phyloP scores from a whole-genome alignment of 1,140 invertebrate species.

The Drosophila athabasca region DNA sequence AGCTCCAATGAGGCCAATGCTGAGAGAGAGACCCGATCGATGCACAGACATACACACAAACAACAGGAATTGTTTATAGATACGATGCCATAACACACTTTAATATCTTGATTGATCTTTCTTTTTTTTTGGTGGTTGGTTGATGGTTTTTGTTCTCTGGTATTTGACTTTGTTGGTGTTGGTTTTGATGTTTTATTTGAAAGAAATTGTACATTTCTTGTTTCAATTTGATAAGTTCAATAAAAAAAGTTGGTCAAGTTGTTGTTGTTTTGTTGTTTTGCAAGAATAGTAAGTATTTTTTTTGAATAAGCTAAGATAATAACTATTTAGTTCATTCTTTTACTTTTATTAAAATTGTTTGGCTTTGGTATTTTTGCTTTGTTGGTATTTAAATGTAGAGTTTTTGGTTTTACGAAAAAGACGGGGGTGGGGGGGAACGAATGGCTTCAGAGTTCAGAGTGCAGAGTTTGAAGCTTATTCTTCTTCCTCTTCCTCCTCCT shows the following conservation, averaged over 20 bases:
- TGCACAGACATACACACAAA: slow-evolving; percentile 58
- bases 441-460: slow-evolving; percentile 60
- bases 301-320: slow-evolving; percentile 83
- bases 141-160: slow-evolving; percentile 23
- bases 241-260: slow-evolving; percentile 58
- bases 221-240: slow-evolving; percentile 46
- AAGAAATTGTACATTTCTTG: slow-evolving; percentile 76
- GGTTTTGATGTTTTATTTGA: slow-evolving; percentile 74
- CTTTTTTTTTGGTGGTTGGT: slow-evolving; percentile 15
- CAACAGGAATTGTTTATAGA: slow-evolving; percentile 64
- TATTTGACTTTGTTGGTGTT: slow-evolving; percentile 49
- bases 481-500: slow-evolving; percentile 87
- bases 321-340: slow-evolving; percentile 83
- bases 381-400: slow-evolving; percentile 77
- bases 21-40: slow-evolving; percentile 23
- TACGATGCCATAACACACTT: slow-evolving; percentile 74
- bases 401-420: slow-evolving; percentile 74
- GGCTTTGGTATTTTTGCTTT: slow-evolving; percentile 69
- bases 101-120: slow-evolving; percentile 55
- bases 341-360: slow-evolving; percentile 81
- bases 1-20: neutral
- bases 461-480: slow-evolving; percentile 85
- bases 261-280: slow-evolving; percentile 39
- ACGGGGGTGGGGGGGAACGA: slow-evolving; percentile 31
- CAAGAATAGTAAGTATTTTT: slow-evolving; percentile 36